These are phyloP conservation scores for Smithornis capensis DNA, from an alignment of 2,113 vertebrate genomes.

Conservation along the genomic window DNA sequence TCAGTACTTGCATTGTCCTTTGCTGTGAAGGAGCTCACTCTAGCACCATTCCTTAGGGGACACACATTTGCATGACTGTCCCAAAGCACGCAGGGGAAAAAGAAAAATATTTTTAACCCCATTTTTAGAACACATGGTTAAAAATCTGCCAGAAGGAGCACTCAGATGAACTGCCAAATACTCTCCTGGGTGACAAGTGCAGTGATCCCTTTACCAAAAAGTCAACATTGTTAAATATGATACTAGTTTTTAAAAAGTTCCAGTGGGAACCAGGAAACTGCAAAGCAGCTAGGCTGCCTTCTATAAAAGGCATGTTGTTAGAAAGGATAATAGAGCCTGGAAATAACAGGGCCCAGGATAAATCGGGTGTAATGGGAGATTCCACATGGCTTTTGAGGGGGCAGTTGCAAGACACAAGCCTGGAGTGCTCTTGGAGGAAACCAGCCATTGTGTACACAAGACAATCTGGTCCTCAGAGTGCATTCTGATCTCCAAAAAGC, in stretches of 20 bases:
- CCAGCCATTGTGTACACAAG: background rate
- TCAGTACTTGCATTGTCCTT: background rate
- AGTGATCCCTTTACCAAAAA: background rate
- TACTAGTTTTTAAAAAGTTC: constrained; percentile 22
- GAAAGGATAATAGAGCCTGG: constrained; percentile 18
- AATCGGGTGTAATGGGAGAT: background rate
- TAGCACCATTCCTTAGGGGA: background rate
- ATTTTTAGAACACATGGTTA: background rate
- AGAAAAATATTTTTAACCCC: background rate
- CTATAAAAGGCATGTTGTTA: constrained; percentile 55
- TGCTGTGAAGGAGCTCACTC: background rate
- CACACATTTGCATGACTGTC: background rate
- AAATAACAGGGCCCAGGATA: constrained; percentile 21
- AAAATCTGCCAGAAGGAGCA: background rate
- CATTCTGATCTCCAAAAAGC: background rate
- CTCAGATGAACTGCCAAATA: background rate
- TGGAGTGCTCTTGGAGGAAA: background rate
- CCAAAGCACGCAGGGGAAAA: background rate
- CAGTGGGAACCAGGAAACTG: constrained; percentile 52
- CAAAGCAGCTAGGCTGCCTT: background rate
- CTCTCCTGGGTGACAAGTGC: background rate
- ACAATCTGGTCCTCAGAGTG: background rate
- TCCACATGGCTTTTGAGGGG: background rate
- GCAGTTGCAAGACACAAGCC: background rate
- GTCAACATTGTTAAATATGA: background rate